A percentile compares a stretch with the other conserved stretches of the same genome.
Conservation (phyloP, 1,140 invertebrate genomes). For the Meloidogyne exigua region DNA sequence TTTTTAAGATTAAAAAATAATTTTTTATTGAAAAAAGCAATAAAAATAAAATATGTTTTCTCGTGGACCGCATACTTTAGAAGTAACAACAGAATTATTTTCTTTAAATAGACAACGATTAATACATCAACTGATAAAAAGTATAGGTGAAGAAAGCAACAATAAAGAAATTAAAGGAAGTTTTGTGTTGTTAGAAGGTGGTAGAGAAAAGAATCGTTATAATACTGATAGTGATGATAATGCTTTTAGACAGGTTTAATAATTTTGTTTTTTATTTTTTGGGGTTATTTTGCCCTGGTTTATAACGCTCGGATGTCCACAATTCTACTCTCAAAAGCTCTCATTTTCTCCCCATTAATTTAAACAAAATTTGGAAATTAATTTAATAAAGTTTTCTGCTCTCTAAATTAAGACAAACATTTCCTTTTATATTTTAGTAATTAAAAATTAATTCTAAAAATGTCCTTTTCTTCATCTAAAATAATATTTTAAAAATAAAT, state of each 20-base stretch:
- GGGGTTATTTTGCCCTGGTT: no score
- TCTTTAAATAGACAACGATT: constrained; percentile 53
- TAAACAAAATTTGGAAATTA: no score
- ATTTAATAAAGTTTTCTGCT: no score
- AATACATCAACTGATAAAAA: constrained; percentile 36
- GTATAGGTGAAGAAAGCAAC: neutral
- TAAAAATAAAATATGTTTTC: no score
- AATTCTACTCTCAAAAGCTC: no score
- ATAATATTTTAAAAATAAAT: constrained; percentile 52
- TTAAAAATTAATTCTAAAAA: constrained; percentile 6
- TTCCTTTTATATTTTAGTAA: no score
- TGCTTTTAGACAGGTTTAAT: constrained; percentile 51
- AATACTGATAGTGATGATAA: constrained; percentile 61
- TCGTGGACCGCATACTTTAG: constrained; percentile 52
- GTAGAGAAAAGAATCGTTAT: constrained; percentile 55
- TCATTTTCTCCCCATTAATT: no score
- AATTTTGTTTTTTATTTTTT: no score
- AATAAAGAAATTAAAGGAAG: constrained; percentile 12
- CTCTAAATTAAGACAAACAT: no score
- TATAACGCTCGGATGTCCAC: no score
- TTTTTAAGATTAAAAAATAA: no score
- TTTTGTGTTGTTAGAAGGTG: constrained; percentile 55
- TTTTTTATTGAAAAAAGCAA: no score
- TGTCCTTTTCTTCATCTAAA: constrained; percentile 53
- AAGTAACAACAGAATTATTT: constrained; percentile 51